phyloP scores from a whole-genome alignment of 2,888 invertebrate genomes.

The Ectemnius lituratus region DNA sequence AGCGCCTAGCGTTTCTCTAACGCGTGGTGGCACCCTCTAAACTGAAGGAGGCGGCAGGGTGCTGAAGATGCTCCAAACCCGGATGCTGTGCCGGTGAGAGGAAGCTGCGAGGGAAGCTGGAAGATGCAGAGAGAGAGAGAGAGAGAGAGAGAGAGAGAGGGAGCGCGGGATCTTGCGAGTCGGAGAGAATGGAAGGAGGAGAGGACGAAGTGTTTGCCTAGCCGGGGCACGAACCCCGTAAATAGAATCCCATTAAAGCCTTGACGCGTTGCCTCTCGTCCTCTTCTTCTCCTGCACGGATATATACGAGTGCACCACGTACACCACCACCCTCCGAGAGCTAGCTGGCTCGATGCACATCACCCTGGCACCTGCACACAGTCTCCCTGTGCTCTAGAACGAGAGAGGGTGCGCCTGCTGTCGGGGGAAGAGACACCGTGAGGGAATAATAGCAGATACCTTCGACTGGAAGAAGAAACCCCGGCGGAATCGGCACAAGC shows the following conservation, averaged over 20 bases:
- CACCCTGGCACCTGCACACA: constrained; percentile 36
- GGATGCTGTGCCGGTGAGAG: constrained; percentile 6
- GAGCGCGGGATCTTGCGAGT: background rate
- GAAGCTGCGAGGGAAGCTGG: constrained; percentile 3
- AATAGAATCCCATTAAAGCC: constrained; percentile 76
- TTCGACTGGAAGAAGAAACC: constrained; percentile 11
- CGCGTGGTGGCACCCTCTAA: constrained; percentile 60
- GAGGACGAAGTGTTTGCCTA: constrained; percentile 71
- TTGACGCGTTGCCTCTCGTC: constrained; percentile 67
- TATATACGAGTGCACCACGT: constrained; percentile 23
- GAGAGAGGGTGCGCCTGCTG: constrained; percentile 9
- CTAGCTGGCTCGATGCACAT: no score
- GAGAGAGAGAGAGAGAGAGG: constrained; percentile 12
- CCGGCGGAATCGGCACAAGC: constrained; percentile 34
- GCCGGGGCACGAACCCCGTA: constrained; percentile 73
- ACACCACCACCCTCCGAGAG: background rate
- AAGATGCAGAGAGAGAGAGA: constrained; percentile 15
- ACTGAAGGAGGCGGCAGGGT: constrained; percentile 54
- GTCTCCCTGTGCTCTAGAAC: background rate
- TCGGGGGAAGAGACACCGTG: constrained; percentile 43
- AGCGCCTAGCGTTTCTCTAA: constrained; percentile 48
- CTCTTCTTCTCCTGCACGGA: constrained; percentile 40
- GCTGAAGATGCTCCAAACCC: background rate
- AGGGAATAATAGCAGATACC: constrained; percentile 43
- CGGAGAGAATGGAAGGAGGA: constrained; percentile 23